A percentile compares a stretch with the other conserved stretches of the same genome.
These are phyloP conservation scores for Cephus pygmeus DNA, from an alignment of 2,888 invertebrate genomes.

Conservation along the genomic window DNA sequence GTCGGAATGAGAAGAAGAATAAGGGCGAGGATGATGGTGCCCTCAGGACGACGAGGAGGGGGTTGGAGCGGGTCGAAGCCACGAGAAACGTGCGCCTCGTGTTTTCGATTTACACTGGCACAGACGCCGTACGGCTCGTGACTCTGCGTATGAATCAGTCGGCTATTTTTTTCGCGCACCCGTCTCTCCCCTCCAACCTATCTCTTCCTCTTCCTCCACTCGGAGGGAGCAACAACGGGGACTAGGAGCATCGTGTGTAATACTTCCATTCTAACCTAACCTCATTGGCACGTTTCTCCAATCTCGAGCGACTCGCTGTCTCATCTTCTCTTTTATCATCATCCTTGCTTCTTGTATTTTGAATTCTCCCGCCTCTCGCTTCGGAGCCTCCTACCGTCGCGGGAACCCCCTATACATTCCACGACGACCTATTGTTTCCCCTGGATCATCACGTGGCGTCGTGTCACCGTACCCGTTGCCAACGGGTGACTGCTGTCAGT, in stretches of 20 bases:
- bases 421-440: not conserved
- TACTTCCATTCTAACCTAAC: not conserved
- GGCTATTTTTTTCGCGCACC: slow-evolving; percentile 45
- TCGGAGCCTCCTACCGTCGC: not conserved
- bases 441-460: not conserved
- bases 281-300: slow-evolving; percentile 9
- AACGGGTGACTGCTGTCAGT: slow-evolving; percentile 44
- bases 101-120: slow-evolving; percentile 47
- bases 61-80: not conserved
- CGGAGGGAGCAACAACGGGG: not conserved
- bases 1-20: not conserved
- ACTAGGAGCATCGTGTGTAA: not conserved
- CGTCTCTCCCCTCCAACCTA: not conserved
- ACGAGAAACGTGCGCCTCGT: slow-evolving; percentile 33
- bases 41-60: not conserved
- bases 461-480: slow-evolving; percentile 33
- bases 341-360: not conserved
- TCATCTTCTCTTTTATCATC: not conserved
- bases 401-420: not conserved
- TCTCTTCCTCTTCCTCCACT: slow-evolving; percentile 6
- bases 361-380: not conserved
- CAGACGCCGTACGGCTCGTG: slow-evolving; percentile 39
- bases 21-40: not conserved
- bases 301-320: slow-evolving; percentile 9
- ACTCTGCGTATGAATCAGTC: slow-evolving; percentile 54